phyloP scores from a whole-genome alignment of 2,888 invertebrate species.

The Rhabditophanes sp. region DNA sequence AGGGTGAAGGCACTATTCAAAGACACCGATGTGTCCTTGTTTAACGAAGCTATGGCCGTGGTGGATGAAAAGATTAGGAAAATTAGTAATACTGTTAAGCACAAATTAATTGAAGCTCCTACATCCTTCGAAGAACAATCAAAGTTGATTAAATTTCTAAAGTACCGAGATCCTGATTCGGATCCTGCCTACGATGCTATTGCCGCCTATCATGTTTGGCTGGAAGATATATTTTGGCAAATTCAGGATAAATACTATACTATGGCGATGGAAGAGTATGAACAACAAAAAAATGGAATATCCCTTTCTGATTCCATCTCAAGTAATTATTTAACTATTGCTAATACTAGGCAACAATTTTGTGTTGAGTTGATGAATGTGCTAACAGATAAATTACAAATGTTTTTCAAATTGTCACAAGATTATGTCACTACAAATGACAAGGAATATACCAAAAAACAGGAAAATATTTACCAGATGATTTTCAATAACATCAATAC shows the following conservation, averaged over 20 bases:
- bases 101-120: constrained; percentile 72
- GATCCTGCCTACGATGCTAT: constrained; percentile 96
- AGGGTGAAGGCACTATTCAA: constrained; percentile 85
- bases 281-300: constrained; percentile 49
- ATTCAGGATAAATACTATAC: constrained; percentile 46
- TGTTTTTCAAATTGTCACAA: constrained; percentile 85
- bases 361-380: constrained; percentile 63
- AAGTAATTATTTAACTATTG: constrained; percentile 4
- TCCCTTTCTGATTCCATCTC: constrained; percentile 5
- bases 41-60: constrained; percentile 56
- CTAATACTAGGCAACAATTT: no score
- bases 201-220: constrained; percentile 63
- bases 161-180: constrained; percentile 58
- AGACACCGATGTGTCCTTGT: constrained; percentile 51
- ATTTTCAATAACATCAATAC: constrained; percentile 38
- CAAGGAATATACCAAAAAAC: constrained; percentile 52
- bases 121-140: constrained; percentile 83
- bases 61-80: constrained; percentile 72
- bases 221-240: constrained; percentile 56
- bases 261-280: constrained; percentile 5
- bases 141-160: constrained; percentile 62
- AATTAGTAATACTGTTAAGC: constrained; percentile 63
- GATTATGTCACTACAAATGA: constrained; percentile 68
- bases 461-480: constrained; percentile 42
- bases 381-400: constrained; percentile 63